A percentile compares a stretch with the other conserved stretches of the same genome.
Conservation (phyloP, 2,888 invertebrate genomes). For the Scaptomyza cyrtandrae region DNA sequence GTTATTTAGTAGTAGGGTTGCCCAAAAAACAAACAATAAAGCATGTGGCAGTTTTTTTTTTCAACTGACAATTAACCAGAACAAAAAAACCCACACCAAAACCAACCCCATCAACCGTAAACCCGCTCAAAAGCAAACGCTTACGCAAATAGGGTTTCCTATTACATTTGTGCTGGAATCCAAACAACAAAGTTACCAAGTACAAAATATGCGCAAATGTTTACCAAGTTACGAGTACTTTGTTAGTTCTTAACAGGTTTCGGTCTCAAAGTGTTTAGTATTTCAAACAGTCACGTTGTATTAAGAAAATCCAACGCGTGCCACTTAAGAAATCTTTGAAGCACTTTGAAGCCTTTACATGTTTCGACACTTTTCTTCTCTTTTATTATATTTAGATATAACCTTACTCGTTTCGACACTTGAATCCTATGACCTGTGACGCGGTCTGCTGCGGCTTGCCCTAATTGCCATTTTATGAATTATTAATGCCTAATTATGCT, state of each 20-base stretch:
- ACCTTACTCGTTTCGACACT: constrained; percentile 23
- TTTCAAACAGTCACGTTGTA: constrained; percentile 73
- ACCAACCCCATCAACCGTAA: background rate
- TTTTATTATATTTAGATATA: background rate
- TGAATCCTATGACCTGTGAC: constrained; percentile 33
- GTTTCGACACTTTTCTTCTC: too few species aligned
- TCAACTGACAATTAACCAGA: constrained; percentile 57
- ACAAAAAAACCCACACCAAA: constrained; percentile 14
- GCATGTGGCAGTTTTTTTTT: constrained; percentile 29
- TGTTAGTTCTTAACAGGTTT: constrained; percentile 29
- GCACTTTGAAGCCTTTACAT: too few species aligned
- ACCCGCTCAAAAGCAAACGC: constrained; percentile 25
- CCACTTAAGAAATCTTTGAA: constrained; percentile 16
- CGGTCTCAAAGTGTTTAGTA: constrained; percentile 49
- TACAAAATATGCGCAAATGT: constrained; percentile 54
- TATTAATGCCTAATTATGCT: constrained; percentile 77
- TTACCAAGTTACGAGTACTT: constrained; percentile 28
- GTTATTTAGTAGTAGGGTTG: constrained; percentile 7
- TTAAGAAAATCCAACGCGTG: constrained; percentile 24
- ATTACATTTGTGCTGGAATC: constrained; percentile 55
- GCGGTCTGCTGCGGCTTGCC: constrained; percentile 26
- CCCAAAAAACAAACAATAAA: constrained; percentile 1
- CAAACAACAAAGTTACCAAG: constrained; percentile 59
- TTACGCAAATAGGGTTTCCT: constrained; percentile 77
- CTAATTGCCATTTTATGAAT: constrained; percentile 71